Base-by-base conservation (phyloP, 1,140 invertebrate species). In the Brachionus sp. region DNA sequence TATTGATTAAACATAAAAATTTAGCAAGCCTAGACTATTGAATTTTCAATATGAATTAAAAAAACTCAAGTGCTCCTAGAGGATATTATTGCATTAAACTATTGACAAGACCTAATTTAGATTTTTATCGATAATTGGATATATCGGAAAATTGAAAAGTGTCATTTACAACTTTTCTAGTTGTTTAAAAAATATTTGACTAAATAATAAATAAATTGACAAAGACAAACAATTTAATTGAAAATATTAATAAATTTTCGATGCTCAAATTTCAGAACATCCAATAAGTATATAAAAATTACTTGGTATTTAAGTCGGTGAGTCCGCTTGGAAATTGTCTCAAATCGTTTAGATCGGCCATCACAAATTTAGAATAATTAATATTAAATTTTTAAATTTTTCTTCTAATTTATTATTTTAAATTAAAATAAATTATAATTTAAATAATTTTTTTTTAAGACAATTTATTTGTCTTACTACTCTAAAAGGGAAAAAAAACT, bases 301-400 rank as follows among this genome's bases (percentile, higher is more conserved):
- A 70, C 66, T 70, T 70, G 66, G 35, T 70, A 70, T 23, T 70
- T 23, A 70, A 37, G 19, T 70, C 66, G 16, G 35, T 12, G 5
- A 75, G 44, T 46, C 42, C 70, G 44, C 46, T 75, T 46, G 70
- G 9, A 10, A 46, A 5, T 75, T 75, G 70, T 46, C 42, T 75
- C 19, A 44, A 46, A 75, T 75, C 70, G 44, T 75, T 75, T 10
- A 75, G 44, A 75, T 75, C 70, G 23, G 39, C 44, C 70, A 75
- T 75, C 19, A 46, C 12, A 42, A 75, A 44, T 75, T 46, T 19
- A 37, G 16, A 19, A n/a, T 57, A 16, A 23, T 57, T 9, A 19
- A 57, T 42, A 42, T 13, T 13, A 57, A 19, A 23, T 57, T 19
- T 57, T 57, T 57, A 9, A 16, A 16, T 57, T 57, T 25, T 57